Evolutionary conservation across 2,888 invertebrate species (phyloP).

Genomic region (Folsomia manolachei): DNA sequence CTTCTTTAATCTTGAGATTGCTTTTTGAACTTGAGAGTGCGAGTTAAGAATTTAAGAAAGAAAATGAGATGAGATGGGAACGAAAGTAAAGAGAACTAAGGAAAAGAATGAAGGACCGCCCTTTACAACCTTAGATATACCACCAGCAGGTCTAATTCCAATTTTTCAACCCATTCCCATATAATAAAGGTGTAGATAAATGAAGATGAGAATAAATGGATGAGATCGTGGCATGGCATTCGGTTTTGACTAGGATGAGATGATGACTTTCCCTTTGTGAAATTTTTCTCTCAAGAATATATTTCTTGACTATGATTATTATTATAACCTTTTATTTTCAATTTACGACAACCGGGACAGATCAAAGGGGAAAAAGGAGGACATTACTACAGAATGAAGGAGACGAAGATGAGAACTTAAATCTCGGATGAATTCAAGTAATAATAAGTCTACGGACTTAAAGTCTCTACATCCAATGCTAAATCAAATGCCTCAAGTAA

Average conservation of each 20-base stretch:
- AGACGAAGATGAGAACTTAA: neutral
- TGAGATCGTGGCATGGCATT: too few relatives aligned
- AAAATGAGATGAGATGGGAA: slow-evolving; percentile 4
- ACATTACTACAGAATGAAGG: too few relatives aligned
- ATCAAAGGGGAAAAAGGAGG: slow-evolving; percentile 3
- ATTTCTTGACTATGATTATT: slow-evolving; percentile 11
- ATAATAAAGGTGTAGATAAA: too few relatives aligned
- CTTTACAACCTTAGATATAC: too few relatives aligned
- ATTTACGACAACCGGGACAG: slow-evolving; percentile 15
- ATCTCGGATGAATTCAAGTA: neutral
- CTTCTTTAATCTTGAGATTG: slow-evolving; percentile 3
- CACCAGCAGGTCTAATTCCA: too few relatives aligned
- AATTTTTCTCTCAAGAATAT: slow-evolving; percentile 6
- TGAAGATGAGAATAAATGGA: too few relatives aligned
- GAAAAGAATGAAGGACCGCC: too few relatives aligned
- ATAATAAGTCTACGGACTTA: too few relatives aligned
- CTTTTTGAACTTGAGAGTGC: slow-evolving; percentile 3
- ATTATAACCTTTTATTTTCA: slow-evolving; percentile 12
- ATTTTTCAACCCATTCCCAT: too few relatives aligned
- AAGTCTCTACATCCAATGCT: neutral
- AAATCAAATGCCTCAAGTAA: neutral
- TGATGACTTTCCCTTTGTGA: slow-evolving; percentile 13
- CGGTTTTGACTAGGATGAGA: neutral
- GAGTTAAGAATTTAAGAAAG: neutral
- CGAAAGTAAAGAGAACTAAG: neutral